Conservation (phyloP, 2,113 vertebrate species). For the Onychorhynchus coronatus region DNA sequence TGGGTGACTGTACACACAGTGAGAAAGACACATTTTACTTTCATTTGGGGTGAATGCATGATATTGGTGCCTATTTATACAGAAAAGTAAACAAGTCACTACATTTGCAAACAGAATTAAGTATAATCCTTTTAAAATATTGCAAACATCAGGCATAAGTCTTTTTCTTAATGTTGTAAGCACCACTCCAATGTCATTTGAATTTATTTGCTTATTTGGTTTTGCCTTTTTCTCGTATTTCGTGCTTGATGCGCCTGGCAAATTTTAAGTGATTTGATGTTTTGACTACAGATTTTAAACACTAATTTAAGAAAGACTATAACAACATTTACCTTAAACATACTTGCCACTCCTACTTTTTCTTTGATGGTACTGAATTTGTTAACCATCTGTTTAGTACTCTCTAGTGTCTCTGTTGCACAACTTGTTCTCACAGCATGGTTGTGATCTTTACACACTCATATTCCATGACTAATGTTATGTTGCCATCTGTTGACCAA, state of each 20-base stretch:
- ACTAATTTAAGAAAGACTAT: not conserved
- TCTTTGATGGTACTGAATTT: not conserved
- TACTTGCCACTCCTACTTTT: not conserved
- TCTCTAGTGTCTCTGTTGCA: not conserved
- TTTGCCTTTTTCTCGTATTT: not conserved
- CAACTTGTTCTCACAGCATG: not conserved
- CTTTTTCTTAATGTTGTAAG: not conserved
- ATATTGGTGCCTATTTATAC: not conserved
- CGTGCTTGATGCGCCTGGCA: not conserved
- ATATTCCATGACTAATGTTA: constrained; percentile 5
- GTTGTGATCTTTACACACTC: not conserved
- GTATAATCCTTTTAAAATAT: not conserved
- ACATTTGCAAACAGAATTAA: not conserved
- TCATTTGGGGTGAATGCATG: not conserved
- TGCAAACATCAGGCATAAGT: not conserved
- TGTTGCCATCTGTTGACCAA: constrained; percentile 62
- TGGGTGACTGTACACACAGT: not conserved
- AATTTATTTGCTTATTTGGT: not conserved
- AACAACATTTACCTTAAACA: not conserved
- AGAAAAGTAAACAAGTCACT: not conserved
- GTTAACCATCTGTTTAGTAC: not conserved
- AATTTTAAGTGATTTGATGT: not conserved
- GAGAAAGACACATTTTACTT: not conserved
- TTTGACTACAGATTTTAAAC: not conserved
- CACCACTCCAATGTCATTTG: not conserved